Base-by-base conservation (phyloP, 1,140 invertebrate genomes). In the Camponotus pennsylvanicus region DNA sequence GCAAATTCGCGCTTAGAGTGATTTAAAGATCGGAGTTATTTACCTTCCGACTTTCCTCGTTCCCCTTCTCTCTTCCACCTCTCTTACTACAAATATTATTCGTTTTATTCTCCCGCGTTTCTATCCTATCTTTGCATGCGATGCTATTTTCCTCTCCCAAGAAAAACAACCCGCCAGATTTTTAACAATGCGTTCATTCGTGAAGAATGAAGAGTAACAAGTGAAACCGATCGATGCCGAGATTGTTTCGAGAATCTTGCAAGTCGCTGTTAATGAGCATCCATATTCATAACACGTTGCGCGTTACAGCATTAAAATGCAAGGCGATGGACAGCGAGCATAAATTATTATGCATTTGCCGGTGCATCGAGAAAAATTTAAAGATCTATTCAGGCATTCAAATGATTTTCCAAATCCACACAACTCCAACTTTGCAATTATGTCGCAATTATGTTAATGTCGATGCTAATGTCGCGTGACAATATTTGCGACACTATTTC, bases 21-120 rank as follows among this genome's bases (percentile, higher is more conserved):
- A 92, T 92, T 92, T 90, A 85, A 89, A 90, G 70, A 61, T 76
- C 88, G 69, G 45, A 87, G 87, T 89, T 86, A 88, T 88, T 79
- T 86, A 71, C 37, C 67, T 76, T 55, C 61, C 82, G 45, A 11
- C 42, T 11, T 6, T 32, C 15, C 18, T n/a, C 55, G 27, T 27
- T 27, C 45, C 21, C 13, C 3, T 27, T 64, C 42, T 64, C 42
- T 32, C 61, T 42, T 34, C 49, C 37, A 64, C 13, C 21, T 77
- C 78, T 55, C 49, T 21, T 52, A 32, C 59, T 15, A 52, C 3
- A 49, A 15, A 13, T 7, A 21, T 52, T 66, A 89, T 67, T 49
- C 61, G 61, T 57, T 34, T 75, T 45, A 55, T 87, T 59, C 55
- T 71, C 52, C 15, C 15, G 0, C 9, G n/a, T 32, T 55, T 73